Conservation (phyloP, 2,113 vertebrate genomes). For the Chinchilla lanigera region DNA sequence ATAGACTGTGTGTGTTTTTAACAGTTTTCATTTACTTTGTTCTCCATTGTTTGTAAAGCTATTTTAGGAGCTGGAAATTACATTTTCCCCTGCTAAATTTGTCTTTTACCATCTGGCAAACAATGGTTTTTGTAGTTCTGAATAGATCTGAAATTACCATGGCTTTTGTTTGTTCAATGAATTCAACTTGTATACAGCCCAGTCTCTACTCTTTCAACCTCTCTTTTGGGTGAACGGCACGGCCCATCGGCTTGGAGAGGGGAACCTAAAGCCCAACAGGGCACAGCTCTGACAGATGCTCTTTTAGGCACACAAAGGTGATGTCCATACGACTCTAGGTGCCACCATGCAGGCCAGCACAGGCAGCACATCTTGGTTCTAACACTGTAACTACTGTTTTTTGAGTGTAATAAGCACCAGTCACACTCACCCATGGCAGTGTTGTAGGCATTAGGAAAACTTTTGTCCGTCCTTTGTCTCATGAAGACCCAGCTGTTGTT, state of each 20-base stretch:
- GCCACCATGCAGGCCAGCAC: neutral
- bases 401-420: neutral
- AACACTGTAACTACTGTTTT: neutral
- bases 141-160: slow-evolving; percentile 81
- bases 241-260: neutral
- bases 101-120: slow-evolving; percentile 83
- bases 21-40: slow-evolving; percentile 79
- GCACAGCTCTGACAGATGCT: neutral
- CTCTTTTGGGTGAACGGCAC: neutral
- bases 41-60: slow-evolving; percentile 79
- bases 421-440: slow-evolving; percentile 96
- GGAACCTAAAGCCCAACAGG: neutral
- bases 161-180: slow-evolving; percentile 78
- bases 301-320: neutral
- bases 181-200: slow-evolving; percentile 64
- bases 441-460: slow-evolving; percentile 98
- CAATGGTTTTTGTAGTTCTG: slow-evolving; percentile 79
- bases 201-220: slow-evolving; percentile 58
- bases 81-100: slow-evolving; percentile 82
- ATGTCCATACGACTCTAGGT: neutral
- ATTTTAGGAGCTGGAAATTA: slow-evolving; percentile 82
- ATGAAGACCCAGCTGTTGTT: slow-evolving; percentile 99
- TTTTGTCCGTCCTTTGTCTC: slow-evolving; percentile 98
- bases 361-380: neutral
- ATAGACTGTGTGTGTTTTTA: slow-evolving; percentile 21